Base-by-base conservation (phyloP, 1,140 invertebrate species). In the Hydropsyche tenuis region DNA sequence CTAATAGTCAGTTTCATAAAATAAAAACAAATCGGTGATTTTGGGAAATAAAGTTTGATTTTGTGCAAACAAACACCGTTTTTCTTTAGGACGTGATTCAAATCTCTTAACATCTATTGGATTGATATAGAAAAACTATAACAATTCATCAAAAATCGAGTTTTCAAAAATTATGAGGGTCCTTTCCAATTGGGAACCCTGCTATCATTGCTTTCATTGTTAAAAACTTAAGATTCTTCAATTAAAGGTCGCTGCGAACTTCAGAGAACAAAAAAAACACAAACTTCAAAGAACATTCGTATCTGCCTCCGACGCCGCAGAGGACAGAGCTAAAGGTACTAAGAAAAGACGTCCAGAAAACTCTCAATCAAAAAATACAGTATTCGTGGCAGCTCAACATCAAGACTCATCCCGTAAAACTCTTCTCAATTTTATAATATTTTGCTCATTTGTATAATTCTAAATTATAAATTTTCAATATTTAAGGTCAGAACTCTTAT, bases 261-360 rank as follows among this genome's bases (percentile, higher is more conserved):
- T 88, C 71, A 81, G 88, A 71, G 83, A 87, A 63, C 81, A 82
- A 23, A 87, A 87, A 77, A 87, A 87, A 78, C 84, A 78, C 30
- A 90, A 87, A 82, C 80, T 88, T 11, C 86, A 89, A 83, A 80
- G 89, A 63, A 90, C 89, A 23, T 90, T 90, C 84, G 88, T 90
- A 0, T 87, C 86, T 25, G 89, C 88, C 2, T 89, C 88, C 14
- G 85, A 86, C 76, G 89, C 89, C 70, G 89, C 90, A n/a, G 87
- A 86, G 79, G 85, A 86, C 51, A 82, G 84, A 80, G 82, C 85
- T 14, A 83, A 81, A 79, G 84, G 84, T 12, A 78, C 81, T 1
- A 86, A 84, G 85, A 83, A 87, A 22, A 82, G 87, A 30, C 11
- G 64, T 16, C 64, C 16, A 11, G 23, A 9, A 9, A 25, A 12